Evolutionary conservation across 1,140 invertebrate genomes (phyloP).

Genomic region (Drosophila pseudoobscura): DNA sequence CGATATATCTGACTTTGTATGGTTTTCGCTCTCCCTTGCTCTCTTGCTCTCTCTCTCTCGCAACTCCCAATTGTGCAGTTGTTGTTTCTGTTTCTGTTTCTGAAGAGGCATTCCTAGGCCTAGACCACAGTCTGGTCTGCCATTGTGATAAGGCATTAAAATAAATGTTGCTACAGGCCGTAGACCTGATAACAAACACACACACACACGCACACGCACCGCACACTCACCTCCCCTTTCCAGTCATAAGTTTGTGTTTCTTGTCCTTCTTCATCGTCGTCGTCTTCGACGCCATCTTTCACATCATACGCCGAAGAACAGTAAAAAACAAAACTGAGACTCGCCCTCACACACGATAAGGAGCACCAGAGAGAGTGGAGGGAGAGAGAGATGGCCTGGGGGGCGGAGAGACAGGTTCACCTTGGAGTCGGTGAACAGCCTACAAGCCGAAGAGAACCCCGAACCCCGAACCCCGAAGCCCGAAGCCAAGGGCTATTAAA

Average conservation of each 20-base stretch:
- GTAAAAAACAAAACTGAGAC: slow-evolving; percentile 38
- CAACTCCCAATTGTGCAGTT: slow-evolving; percentile 82
- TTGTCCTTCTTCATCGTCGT: slow-evolving; percentile 10
- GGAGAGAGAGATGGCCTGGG: background rate
- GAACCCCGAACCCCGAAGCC: no score
- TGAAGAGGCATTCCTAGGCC: slow-evolving; percentile 35
- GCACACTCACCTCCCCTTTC: slow-evolving; percentile 14
- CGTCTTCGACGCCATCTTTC: slow-evolving; percentile 31
- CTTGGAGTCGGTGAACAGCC: slow-evolving; percentile 21
- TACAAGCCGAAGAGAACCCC: no score
- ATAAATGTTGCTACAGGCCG: slow-evolving; percentile 76
- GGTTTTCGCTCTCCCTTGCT: slow-evolving; percentile 37
- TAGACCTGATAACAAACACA: slow-evolving; percentile 68
- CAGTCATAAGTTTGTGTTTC: slow-evolving; percentile 9
- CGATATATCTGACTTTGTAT: slow-evolving; percentile 2
- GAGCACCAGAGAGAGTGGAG: background rate
- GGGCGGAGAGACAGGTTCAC: slow-evolving; percentile 17
- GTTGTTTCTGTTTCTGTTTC: slow-evolving; percentile 45
- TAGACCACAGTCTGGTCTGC: slow-evolving; percentile 34
- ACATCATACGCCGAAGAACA: slow-evolving; percentile 10
- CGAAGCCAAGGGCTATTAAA: slow-evolving; percentile 70
- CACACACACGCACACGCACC: slow-evolving; percentile 40
- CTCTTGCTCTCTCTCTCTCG: slow-evolving; percentile 51
- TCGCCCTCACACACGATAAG: slow-evolving; percentile 60
- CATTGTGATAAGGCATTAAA: slow-evolving; percentile 77